A percentile compares a stretch with the other conserved stretches of the same genome.
These are phyloP conservation scores for Itoplectis maculator DNA, from an alignment of 2,888 invertebrate species.

Conservation along the genomic window DNA sequence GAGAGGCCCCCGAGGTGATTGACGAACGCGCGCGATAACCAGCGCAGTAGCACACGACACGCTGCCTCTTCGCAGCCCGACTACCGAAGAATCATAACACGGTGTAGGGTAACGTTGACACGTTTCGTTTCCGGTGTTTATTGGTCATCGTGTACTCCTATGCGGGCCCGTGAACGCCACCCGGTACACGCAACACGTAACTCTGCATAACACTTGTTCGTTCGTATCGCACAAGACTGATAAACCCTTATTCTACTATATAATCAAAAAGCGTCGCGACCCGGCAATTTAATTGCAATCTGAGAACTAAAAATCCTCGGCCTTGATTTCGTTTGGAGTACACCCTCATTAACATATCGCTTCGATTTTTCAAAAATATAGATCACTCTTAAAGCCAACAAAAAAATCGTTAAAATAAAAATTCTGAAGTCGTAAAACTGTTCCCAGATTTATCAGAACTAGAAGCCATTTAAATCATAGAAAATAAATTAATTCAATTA, in stretches of 20 bases:
- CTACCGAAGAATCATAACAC: slow-evolving; percentile 71
- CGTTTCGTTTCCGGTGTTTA: slow-evolving; percentile 82
- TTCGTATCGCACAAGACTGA: background rate
- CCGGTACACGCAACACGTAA: slow-evolving; percentile 37
- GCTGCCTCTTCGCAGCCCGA: slow-evolving; percentile 37
- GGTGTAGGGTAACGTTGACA: slow-evolving; percentile 80
- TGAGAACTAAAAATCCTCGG: no score
- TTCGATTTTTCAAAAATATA: background rate
- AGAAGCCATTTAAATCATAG: no score
- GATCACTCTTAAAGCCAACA: no score
- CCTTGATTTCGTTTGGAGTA: no score
- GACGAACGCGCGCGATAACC: slow-evolving; percentile 33
- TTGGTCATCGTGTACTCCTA: slow-evolving; percentile 70
- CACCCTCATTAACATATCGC: no score
- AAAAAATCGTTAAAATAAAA: no score
- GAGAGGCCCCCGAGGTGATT: background rate
- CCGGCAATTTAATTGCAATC: no score
- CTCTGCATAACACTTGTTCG: slow-evolving; percentile 20
- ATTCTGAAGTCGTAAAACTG: no score
- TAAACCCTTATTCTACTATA: background rate
- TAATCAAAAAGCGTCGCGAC: background rate
- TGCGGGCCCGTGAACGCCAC: slow-evolving; percentile 41
- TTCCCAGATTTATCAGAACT: no score
- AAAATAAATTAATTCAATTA: no score
- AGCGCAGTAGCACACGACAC: slow-evolving; percentile 39